Conservation (phyloP, 2,888 invertebrate species). For the Drosophila percnosoma region DNA sequence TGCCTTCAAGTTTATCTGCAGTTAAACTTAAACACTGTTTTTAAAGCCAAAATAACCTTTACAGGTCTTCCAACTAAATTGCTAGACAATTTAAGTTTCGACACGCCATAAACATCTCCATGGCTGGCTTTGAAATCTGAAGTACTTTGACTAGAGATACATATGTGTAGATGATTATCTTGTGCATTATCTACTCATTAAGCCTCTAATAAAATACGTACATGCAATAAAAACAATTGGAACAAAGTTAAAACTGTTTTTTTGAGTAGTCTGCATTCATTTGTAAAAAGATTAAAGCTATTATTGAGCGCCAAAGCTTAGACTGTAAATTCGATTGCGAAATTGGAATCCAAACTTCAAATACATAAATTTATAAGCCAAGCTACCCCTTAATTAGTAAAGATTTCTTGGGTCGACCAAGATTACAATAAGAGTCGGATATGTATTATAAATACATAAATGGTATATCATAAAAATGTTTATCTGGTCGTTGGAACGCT, state of each 20-base stretch:
- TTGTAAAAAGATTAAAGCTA: not conserved
- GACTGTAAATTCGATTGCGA: not conserved
- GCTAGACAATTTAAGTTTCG: not conserved
- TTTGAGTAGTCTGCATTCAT: not conserved
- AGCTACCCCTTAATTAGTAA: not conserved
- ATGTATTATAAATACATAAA: not conserved
- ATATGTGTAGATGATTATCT: not conserved
- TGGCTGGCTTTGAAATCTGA: not conserved
- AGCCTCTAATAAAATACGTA: not conserved
- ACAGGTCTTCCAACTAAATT: not conserved
- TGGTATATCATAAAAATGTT: not conserved
- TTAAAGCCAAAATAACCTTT: constrained; percentile 1
- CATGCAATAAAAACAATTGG: not conserved
- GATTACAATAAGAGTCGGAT: not conserved
- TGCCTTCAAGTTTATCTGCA: not conserved
- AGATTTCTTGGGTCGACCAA: not conserved
- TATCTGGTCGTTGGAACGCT: constrained; percentile 40
- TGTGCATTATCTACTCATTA: not conserved
- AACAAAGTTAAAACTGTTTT: not conserved
- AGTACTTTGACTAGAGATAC: not conserved
- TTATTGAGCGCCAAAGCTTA: not conserved
- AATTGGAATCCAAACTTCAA: not conserved
- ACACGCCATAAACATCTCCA: not conserved
- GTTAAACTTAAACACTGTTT: not conserved
- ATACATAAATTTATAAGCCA: not conserved